phyloP scores from a whole-genome alignment of 2,797 vertebrate genomes.

The Alectoris magna region DNA sequence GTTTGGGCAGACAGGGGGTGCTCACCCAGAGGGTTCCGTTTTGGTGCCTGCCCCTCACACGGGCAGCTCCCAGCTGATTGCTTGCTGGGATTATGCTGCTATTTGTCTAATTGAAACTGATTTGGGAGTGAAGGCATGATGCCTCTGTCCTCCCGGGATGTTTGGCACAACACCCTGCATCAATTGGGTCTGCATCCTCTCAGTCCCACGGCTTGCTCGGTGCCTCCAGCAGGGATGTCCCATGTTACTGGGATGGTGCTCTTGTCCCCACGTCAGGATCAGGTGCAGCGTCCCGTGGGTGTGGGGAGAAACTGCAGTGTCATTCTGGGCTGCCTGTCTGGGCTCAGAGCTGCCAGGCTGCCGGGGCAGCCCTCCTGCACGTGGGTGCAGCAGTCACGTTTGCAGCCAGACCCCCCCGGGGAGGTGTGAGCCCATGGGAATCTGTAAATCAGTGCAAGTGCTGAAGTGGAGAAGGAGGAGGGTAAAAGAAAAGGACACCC shows the following conservation, averaged over 20 bases:
- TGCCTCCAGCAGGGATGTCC: background rate
- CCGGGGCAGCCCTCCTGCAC: background rate
- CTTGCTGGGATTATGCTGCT: slow-evolving; percentile 47
- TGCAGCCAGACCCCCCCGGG: background rate
- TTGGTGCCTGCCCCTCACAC: slow-evolving; percentile 25
- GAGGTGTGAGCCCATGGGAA: background rate
- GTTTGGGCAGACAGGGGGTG: background rate
- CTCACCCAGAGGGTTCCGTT: background rate
- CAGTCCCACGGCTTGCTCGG: background rate
- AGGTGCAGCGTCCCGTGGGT: rapidly evolving
- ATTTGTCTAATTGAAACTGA: slow-evolving; percentile 56
- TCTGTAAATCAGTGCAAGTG: background rate
- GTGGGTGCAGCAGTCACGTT: background rate
- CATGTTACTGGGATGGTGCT: rapidly evolving
- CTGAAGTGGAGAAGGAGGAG: background rate
- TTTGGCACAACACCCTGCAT: background rate
- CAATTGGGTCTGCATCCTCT: rapidly evolving
- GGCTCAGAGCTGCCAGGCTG: background rate
- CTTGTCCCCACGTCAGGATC: background rate
- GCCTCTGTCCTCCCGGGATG: slow-evolving; percentile 40
- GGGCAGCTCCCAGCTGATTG: slow-evolving; percentile 50
- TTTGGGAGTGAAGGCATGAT: slow-evolving; percentile 44
- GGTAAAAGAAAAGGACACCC: background rate
- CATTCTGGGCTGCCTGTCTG: background rate
- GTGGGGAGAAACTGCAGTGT: rapidly evolving